Conservation (phyloP, 2,113 vertebrate species). For the Phylloscopus trochiloides region DNA sequence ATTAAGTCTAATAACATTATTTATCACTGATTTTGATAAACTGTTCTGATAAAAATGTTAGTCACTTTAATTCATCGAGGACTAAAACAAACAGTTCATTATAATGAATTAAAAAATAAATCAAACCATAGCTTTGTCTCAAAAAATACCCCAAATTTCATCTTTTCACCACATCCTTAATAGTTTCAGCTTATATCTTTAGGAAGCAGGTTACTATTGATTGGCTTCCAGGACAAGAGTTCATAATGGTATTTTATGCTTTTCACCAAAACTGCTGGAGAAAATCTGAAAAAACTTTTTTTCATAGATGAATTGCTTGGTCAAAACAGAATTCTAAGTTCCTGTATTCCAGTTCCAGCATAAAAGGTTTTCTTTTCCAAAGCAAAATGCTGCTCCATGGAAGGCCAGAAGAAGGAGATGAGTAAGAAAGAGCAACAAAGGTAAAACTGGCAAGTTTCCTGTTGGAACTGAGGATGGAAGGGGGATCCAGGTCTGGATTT, state of each 20-base stretch:
- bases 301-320: neutral
- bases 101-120: slow-evolving; percentile 3
- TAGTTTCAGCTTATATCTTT: neutral
- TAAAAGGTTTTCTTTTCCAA: neutral
- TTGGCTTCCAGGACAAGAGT: neutral
- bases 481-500: neutral
- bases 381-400: neutral
- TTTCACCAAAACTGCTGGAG: neutral
- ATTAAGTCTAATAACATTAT: slow-evolving; percentile 44
- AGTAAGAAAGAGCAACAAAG: neutral
- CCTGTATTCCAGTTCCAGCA: neutral
- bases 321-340: neutral
- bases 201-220: neutral
- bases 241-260: neutral
- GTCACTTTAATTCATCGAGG: neutral
- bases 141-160: neutral
- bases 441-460: neutral
- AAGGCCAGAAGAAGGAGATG: neutral
- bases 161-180: neutral
- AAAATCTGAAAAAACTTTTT: neutral
- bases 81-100: slow-evolving; percentile 22
- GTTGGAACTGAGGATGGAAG: neutral
- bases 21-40: slow-evolving; percentile 37
- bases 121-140: neutral
- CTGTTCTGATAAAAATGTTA: slow-evolving; percentile 9